Percentiles rank a stretch among this genome's conserved stretches.
These are phyloP conservation scores for Solen grandis DNA, from an alignment of 1,140 invertebrate species.

Conservation along the genomic window DNA sequence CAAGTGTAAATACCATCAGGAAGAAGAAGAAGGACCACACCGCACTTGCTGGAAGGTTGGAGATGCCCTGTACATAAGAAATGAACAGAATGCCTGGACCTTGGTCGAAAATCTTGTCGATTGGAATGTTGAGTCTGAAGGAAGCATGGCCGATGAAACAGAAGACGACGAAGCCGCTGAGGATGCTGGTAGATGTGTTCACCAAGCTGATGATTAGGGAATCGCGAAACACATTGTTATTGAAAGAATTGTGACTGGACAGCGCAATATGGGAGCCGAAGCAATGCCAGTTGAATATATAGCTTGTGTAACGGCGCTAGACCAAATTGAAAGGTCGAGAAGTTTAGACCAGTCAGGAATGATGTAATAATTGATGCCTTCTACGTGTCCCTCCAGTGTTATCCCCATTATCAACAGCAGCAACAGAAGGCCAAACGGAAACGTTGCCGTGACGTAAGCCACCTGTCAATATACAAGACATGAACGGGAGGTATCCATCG, in stretches of 20 bases:
- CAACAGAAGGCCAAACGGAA: slow-evolving; percentile 91
- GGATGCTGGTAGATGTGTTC: slow-evolving; percentile 16
- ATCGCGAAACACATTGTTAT: slow-evolving; percentile 18
- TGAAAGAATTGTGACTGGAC: slow-evolving; percentile 28
- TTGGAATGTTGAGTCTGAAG: slow-evolving; percentile 6
- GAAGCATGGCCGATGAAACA: slow-evolving; percentile 32
- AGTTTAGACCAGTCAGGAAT: slow-evolving; percentile 70
- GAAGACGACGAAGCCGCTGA: slow-evolving; percentile 22
- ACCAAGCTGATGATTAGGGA: slow-evolving; percentile 1
- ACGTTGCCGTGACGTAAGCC: slow-evolving; percentile 91
- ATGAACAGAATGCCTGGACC: slow-evolving; percentile 28
- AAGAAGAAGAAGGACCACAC: slow-evolving; percentile 29
- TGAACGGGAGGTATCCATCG: too few relatives aligned
- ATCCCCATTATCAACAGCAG: slow-evolving; percentile 90
- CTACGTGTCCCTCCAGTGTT: slow-evolving; percentile 88
- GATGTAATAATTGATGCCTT: slow-evolving; percentile 88
- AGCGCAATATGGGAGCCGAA: slow-evolving; percentile 13
- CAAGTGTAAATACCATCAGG: slow-evolving; percentile 22
- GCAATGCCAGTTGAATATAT: slow-evolving; percentile 35
- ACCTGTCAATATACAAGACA: too few relatives aligned
- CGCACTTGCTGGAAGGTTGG: slow-evolving; percentile 8
- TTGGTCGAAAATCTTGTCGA: slow-evolving; percentile 11
- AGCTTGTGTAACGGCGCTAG: slow-evolving; percentile 31
- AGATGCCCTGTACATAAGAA: slow-evolving; percentile 36
- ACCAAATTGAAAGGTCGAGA: slow-evolving; percentile 32